phyloP scores from a whole-genome alignment of 2,113 vertebrate species.

The Triplophysa siluroides region DNA sequence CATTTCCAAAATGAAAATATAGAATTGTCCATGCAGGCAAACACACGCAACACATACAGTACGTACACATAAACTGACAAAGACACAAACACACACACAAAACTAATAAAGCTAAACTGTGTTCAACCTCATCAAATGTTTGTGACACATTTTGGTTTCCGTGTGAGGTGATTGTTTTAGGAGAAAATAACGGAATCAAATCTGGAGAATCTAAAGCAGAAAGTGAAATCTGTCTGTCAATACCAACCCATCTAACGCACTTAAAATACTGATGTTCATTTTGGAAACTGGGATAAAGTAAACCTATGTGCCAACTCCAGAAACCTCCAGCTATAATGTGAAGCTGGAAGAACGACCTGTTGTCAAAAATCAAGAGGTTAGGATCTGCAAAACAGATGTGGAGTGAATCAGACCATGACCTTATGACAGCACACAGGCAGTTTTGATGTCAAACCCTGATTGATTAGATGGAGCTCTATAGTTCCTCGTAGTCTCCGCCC shows the following conservation, averaged over 20 bases:
- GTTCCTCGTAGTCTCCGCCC: slow-evolving; percentile 83
- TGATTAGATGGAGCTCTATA: slow-evolving; percentile 64
- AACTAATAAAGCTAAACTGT: slow-evolving; percentile 11
- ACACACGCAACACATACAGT: neutral
- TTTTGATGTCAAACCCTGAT: slow-evolving; percentile 26
- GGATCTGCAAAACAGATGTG: slow-evolving; percentile 25
- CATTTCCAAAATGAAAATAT: neutral
- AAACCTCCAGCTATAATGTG: neutral
- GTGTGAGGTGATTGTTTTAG: neutral
- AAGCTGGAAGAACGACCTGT: neutral
- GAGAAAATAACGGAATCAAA: slow-evolving; percentile 14
- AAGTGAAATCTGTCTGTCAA: neutral
- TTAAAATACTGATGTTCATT: neutral
- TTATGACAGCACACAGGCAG: neutral
- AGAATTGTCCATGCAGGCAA: neutral
- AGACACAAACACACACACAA: slow-evolving; percentile 20
- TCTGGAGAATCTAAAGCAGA: neutral
- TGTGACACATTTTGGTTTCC: neutral
- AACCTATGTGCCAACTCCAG: neutral
- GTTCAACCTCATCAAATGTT: neutral
- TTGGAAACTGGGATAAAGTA: neutral
- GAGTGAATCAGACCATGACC: slow-evolving; percentile 28
- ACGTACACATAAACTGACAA: neutral
- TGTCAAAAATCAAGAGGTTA: slow-evolving; percentile 21
- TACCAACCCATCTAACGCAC: no score